Percentiles rank a stretch among this genome's conserved stretches.
phyloP scores from a whole-genome alignment of 2,797 vertebrate genomes.

The Pterois miles region DNA sequence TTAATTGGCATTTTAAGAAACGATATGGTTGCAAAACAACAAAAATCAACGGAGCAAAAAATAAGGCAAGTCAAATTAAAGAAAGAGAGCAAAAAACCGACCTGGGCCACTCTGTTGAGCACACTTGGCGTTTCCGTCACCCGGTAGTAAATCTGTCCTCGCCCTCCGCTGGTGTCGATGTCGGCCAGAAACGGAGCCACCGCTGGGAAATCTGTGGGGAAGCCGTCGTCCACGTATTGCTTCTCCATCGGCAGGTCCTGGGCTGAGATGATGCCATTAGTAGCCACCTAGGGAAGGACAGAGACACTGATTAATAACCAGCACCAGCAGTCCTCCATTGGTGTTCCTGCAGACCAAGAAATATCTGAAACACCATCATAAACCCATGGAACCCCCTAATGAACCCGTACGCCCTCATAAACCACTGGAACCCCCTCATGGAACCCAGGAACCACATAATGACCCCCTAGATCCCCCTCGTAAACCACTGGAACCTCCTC shows the following conservation, averaged over 20 bases:
- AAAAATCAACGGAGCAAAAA: no score
- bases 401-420: constrained; percentile 20
- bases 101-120: constrained; percentile 79
- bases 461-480: constrained; percentile 23
- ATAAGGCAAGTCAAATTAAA: no score
- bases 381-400: constrained; percentile 28
- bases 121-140: constrained; percentile 85
- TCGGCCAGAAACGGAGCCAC: constrained; percentile 95
- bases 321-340: neutral
- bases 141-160: constrained; percentile 90
- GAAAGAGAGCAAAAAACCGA: constrained; percentile 27
- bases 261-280: constrained; percentile 96
- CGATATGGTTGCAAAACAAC: no score
- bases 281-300: constrained; percentile 87
- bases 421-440: constrained; percentile 1
- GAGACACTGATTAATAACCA: neutral
- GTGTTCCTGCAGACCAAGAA: neutral
- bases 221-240: constrained; percentile 95
- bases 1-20: neutral
- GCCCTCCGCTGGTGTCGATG: constrained; percentile 90
- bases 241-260: constrained; percentile 96
- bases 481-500: constrained; percentile 37
- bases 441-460: constrained; percentile 46
- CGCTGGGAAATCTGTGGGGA: constrained; percentile 95
- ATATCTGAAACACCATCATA: neutral